Evolutionary conservation across 2,113 vertebrate species (phyloP).

Genomic region (Rallus limicola): DNA sequence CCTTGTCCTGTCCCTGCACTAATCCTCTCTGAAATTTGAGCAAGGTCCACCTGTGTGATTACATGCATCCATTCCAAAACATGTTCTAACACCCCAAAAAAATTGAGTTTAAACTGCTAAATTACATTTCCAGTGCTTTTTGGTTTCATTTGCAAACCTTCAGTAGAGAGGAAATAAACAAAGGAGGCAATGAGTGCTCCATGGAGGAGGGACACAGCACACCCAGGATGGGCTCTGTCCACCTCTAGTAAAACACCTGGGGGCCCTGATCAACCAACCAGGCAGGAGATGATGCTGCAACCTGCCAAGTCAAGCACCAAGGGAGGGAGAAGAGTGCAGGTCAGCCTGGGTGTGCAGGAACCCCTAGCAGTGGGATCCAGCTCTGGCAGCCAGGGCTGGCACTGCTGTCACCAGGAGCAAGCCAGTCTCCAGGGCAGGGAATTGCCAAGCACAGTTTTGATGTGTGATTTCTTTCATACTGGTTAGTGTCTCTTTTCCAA

Average conservation of each 20-base stretch:
- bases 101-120: too few species aligned
- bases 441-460: not conserved
- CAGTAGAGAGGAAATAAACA: too few species aligned
- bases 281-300: not conserved
- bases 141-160: too few species aligned
- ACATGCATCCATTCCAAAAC: too few species aligned
- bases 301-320: not conserved
- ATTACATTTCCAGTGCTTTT: too few species aligned
- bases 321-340: not conserved
- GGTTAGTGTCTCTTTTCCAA: not conserved
- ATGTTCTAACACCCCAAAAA: too few species aligned
- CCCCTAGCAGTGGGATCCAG: not conserved
- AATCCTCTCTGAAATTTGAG: too few species aligned
- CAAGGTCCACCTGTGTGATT: too few species aligned
- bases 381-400: not conserved
- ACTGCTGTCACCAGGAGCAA: not conserved
- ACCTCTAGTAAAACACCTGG: not conserved
- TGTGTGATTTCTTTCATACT: not conserved
- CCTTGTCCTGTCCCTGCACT: too few species aligned
- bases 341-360: too few species aligned
- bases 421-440: not conserved
- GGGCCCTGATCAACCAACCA: not conserved
- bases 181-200: not conserved
- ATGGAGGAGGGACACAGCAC: not conserved
- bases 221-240: not conserved